Conservation (phyloP, 2,113 vertebrate genomes). For the Lipotes vexillifer region DNA sequence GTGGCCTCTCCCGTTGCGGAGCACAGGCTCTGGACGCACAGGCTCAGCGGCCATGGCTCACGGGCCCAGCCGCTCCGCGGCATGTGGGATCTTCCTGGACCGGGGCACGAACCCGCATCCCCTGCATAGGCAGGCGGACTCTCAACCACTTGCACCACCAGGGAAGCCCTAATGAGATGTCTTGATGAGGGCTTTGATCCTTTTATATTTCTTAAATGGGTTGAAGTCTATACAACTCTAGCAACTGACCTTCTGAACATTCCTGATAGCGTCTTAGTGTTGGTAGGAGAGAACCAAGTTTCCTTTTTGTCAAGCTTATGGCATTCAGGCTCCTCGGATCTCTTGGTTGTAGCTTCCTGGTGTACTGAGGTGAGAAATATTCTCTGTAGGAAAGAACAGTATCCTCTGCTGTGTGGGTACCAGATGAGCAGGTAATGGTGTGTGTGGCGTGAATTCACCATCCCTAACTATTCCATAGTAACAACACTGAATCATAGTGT, state of each 20-base stretch:
- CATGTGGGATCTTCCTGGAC: too few relatives aligned
- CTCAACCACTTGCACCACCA: too few relatives aligned
- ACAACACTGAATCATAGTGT: not conserved
- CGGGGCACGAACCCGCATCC: too few relatives aligned
- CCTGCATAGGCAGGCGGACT: too few relatives aligned
- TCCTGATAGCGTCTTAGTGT: not conserved
- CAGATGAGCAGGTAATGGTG: not conserved
- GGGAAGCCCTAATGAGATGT: not conserved
- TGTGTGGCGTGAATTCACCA: rapidly evolving
- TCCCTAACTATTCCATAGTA: not conserved
- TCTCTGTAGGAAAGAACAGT: not conserved
- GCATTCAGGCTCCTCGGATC: rapidly evolving
- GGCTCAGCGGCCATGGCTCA: too few relatives aligned
- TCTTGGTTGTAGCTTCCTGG: not conserved
- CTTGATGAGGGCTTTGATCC: not conserved
- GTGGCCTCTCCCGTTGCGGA: too few relatives aligned
- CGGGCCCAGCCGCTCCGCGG: too few relatives aligned
- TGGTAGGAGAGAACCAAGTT: not conserved
- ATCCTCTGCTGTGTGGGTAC: not conserved
- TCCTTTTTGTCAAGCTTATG: not conserved
- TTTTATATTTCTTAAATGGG: not conserved
- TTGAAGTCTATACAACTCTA: not conserved
- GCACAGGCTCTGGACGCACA: too few relatives aligned
- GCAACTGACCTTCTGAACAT: not conserved
- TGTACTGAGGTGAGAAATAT: not conserved